Evolutionary conservation across 1,140 invertebrate genomes (phyloP).

Genomic region (Diorhabda sublineata): DNA sequence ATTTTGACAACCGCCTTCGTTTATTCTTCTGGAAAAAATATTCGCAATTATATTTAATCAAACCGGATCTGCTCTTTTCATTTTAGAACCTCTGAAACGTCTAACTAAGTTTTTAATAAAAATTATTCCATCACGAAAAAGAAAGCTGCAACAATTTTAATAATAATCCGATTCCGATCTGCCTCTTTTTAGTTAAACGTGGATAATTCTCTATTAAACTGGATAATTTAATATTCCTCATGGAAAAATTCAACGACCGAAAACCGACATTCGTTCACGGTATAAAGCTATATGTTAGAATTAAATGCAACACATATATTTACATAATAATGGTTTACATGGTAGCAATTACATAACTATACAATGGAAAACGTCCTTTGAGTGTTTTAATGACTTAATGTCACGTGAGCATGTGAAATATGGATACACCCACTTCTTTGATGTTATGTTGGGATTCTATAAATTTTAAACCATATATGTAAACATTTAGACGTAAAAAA

Average conservation of each 20-base stretch:
- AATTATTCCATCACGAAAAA: not conserved
- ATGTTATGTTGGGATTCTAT: too few species aligned
- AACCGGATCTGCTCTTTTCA: too few species aligned
- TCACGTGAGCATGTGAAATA: not conserved
- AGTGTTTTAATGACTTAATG: not conserved
- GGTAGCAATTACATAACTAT: conserved; percentile 2
- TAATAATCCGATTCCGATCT: not conserved
- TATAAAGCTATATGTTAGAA: not conserved
- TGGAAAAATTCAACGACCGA: not conserved
- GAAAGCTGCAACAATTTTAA: not conserved
- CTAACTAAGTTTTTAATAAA: too few species aligned
- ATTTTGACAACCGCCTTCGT: too few species aligned
- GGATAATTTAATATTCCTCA: not conserved
- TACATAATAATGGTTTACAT: not conserved
- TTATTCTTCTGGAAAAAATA: too few species aligned
- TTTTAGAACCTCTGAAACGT: too few species aligned
- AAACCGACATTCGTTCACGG: not conserved
- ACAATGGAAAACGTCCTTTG: not conserved
- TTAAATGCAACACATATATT: conserved; percentile 3
- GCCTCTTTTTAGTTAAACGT: not conserved
- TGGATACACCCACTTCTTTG: too few species aligned
- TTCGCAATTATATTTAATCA: too few species aligned
- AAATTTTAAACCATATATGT: too few species aligned
- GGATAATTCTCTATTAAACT: not conserved
- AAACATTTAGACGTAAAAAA: too few species aligned